These are phyloP conservation scores for Mesoligia furuncula DNA, from an alignment of 2,888 invertebrate genomes.

Conservation along the genomic window DNA sequence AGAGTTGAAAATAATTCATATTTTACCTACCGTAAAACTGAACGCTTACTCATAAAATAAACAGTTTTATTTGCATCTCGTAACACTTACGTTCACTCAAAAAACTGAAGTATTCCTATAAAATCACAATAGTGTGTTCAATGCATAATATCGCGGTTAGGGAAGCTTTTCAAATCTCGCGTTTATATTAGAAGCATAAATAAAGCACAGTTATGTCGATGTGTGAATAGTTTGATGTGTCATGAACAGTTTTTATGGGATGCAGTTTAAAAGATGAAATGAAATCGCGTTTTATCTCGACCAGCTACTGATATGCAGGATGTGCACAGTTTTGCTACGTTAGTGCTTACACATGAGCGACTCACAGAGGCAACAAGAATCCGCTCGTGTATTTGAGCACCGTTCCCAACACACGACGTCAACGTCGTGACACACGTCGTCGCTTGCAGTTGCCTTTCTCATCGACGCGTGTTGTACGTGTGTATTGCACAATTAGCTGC, in stretches of 20 bases:
- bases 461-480: no score
- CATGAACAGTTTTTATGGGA: conserved; percentile 14
- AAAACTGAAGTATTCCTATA: conserved; percentile 36
- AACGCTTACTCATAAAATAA: conserved; percentile 6
- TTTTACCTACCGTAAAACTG: background rate
- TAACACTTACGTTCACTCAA: background rate
- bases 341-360: no score
- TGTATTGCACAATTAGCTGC: background rate
- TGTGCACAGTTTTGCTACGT: background rate
- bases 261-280: background rate
- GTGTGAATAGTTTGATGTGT: background rate
- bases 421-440: no score
- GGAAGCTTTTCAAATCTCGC: background rate
- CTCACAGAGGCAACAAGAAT: no score
- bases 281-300: background rate
- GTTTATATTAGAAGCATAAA: conserved; percentile 17
- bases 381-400: no score
- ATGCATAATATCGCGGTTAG: conserved; percentile 1
- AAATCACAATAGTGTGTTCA: conserved; percentile 23
- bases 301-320: background rate
- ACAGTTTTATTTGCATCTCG: conserved; percentile 12
- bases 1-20: background rate
- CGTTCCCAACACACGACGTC: no score
- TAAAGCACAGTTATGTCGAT: conserved; percentile 21
- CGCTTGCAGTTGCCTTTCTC: no score